Evolutionary conservation across 2,888 invertebrate genomes (phyloP).

Genomic region (Candidula unifasciata): DNA sequence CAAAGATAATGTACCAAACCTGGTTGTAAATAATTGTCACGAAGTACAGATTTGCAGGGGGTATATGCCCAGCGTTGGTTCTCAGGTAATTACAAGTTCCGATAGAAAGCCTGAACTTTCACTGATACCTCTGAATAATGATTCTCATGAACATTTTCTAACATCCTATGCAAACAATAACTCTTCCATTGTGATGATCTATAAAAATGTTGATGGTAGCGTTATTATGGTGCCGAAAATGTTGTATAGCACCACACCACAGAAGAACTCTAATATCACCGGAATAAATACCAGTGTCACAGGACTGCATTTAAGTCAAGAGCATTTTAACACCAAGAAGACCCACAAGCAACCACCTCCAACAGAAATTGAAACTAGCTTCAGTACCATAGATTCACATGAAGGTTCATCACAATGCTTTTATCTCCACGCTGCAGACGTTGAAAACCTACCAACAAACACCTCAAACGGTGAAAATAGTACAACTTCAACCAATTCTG

Average conservation of each 20-base stretch:
- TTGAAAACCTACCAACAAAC: no score
- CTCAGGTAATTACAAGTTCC: not conserved
- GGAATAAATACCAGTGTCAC: not conserved
- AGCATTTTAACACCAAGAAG: not conserved
- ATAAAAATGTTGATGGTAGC: constrained; percentile 30
- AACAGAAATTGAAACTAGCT: not conserved
- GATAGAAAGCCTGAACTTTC: not conserved
- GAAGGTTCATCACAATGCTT: not conserved
- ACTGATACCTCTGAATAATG: not conserved
- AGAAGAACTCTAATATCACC: not conserved
- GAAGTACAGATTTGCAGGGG: not conserved
- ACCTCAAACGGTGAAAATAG: not conserved
- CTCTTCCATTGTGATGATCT: constrained; percentile 34
- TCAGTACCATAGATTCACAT: not conserved
- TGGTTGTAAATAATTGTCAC: not conserved
- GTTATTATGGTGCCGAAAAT: constrained; percentile 34
- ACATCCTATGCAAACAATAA: not conserved
- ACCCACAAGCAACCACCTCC: not conserved
- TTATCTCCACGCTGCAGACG: not conserved
- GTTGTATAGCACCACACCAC: not conserved
- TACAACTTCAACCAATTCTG: not conserved
- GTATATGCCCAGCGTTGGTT: not conserved
- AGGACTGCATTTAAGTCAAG: not conserved
- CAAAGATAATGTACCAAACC: not conserved
- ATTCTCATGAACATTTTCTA: not conserved